A percentile compares a stretch with the other conserved stretches of the same genome.
Evolutionary conservation across 2,888 invertebrate species (phyloP).

Genomic region (Agapostemon virescens): DNA sequence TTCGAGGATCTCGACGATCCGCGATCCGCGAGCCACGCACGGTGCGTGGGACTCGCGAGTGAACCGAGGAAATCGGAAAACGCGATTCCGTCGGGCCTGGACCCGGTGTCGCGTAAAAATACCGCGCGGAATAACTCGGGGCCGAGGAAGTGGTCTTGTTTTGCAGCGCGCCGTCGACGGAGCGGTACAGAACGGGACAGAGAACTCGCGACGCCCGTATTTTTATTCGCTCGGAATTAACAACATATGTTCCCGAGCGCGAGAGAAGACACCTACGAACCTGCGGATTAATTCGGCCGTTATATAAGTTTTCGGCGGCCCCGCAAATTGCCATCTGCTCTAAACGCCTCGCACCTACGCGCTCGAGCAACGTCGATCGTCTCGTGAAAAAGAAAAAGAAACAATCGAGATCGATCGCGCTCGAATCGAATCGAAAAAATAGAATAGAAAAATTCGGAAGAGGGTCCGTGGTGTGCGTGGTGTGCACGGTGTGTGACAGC

Average conservation of each 20-base stretch:
- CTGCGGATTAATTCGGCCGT: conserved; percentile 35
- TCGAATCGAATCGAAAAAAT: background rate
- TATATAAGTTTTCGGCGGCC: conserved; percentile 46
- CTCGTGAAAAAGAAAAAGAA: background rate
- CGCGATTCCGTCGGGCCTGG: background rate
- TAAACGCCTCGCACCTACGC: conserved; percentile 43
- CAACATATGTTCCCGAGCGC: conserved; percentile 32
- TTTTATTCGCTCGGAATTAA: conserved; percentile 50
- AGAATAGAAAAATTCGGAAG: background rate
- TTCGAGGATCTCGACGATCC: conserved; percentile 5
- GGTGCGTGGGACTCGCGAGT: conserved; percentile 15
- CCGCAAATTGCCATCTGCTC: conserved; percentile 54
- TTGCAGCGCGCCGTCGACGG: background rate
- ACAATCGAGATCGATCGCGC: background rate
- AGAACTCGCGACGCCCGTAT: conserved; percentile 16
- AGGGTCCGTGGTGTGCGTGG: background rate
- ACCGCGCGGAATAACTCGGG: conserved; percentile 23
- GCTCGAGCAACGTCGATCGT: background rate
- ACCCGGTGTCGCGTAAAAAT: conserved; percentile 41
- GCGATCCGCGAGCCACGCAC: background rate
- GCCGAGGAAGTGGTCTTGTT: conserved; percentile 22
- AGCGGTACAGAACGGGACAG: background rate
- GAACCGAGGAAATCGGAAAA: background rate
- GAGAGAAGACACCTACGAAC: conserved; percentile 24
- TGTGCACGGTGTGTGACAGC: background rate